Evolutionary conservation across 2,888 invertebrate species (phyloP), one percentile per base, ranked within the genome.

Genomic region (Meiosimyza decipiens): DNA sequence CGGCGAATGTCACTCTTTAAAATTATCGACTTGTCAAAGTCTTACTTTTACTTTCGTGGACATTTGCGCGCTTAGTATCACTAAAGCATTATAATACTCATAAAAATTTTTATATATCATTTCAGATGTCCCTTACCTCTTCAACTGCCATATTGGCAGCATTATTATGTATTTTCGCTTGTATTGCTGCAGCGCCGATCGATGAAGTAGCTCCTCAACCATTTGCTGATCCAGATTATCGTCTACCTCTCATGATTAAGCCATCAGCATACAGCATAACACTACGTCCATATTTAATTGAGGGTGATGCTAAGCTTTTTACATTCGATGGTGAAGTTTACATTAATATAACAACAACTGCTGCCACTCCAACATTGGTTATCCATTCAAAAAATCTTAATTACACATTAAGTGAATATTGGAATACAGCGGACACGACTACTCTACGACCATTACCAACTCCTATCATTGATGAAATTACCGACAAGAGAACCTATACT

Each of bases 201-300:
- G 59, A 63, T 9, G 71, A 73, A 15, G 50, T 71, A 0, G 57
- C 77, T 28, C 69, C 74, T 33, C 73, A 74, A 1, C 76, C 78
- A 0, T 50, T 28, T 12, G 28, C 51, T 0, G 76, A 71, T 12
- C 63, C 71, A 12, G 65, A 60, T 4, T 87, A 84, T 60, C 81
- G 86, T 40, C 75, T 87, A 13, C 75, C 81, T 6, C 49, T 62
- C 3, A 85, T 81, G 0, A 87, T 91, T 0, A 73, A 71, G 2
- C 92, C 92, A 0, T 79, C 76, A 0, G 83, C 83, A n/a, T 93
- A 92, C 76, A 84, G 87, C 47, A 85, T 92, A 0, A 78, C 85
- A 0, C 78, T 92, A 6, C 86, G 84, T 0, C 91, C 91, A 0
- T 88, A 89, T 75, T 87, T 91, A 5, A 83, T 88, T 33, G 79